These are phyloP conservation scores for Ranitomeya variabilis DNA, from an alignment of 2,113 vertebrate species.

Conservation along the genomic window DNA sequence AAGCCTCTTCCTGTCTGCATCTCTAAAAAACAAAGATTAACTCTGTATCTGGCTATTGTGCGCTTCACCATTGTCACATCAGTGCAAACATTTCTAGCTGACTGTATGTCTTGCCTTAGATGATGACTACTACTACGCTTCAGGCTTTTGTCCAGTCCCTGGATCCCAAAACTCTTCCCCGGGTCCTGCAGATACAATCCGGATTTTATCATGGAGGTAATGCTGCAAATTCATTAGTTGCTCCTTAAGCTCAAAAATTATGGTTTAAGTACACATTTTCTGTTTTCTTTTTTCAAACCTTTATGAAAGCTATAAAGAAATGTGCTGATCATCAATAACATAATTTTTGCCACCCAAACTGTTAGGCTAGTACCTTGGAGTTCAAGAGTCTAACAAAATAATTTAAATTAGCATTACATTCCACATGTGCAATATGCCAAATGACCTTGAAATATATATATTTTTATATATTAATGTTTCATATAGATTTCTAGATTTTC, in stretches of 20 bases:
- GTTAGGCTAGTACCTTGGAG: no score
- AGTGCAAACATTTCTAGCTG: neutral
- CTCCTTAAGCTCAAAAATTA: neutral
- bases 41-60: neutral
- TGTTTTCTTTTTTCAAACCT: no score
- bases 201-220: constrained; percentile 85
- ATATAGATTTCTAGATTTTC: no score
- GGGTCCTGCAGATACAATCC: constrained; percentile 82
- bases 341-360: no score
- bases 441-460: no score
- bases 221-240: neutral
- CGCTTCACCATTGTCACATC: neutral
- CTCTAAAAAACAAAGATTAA: constrained; percentile 41
- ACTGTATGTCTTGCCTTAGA: constrained; percentile 25
- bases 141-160: constrained; percentile 77
- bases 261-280: no score
- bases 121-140: constrained; percentile 75
- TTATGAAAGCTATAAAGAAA: no score
- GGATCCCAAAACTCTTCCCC: constrained; percentile 77
- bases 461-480: no score
- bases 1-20: constrained; percentile 54
- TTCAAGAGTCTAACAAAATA: no score
- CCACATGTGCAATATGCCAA: no score
- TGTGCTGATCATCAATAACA: no score
- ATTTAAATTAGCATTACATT: no score